A percentile compares a stretch with the other conserved stretches of the same genome.
Evolutionary conservation across 2,797 vertebrate genomes (phyloP).

Genomic region (Squalus acanthias): DNA sequence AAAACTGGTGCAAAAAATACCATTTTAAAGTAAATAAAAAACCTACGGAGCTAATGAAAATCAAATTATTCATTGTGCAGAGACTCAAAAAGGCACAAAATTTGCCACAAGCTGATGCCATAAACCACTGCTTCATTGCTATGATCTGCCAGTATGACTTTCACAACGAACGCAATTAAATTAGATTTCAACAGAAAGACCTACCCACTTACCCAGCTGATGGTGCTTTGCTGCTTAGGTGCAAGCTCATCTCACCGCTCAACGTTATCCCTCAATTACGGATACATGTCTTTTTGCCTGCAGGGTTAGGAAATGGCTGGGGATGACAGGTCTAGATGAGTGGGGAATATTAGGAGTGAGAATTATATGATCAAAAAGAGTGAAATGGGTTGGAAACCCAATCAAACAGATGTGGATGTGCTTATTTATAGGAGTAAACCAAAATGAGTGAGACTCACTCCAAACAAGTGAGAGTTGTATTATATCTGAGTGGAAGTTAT

Average conservation of each 20-base stretch:
- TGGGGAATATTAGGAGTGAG: not conserved
- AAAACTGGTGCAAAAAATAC: slow-evolving; percentile 38
- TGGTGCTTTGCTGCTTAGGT: not conserved
- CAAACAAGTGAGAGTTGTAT: not conserved
- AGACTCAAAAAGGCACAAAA: slow-evolving; percentile 26
- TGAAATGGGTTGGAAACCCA: not conserved
- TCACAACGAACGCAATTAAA: not conserved
- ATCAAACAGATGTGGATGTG: not conserved
- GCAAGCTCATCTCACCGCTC: not conserved
- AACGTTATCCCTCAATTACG: not conserved
- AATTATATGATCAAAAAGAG: not conserved
- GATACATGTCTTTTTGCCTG: not conserved
- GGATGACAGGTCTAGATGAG: not conserved
- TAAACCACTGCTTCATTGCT: slow-evolving; percentile 9
- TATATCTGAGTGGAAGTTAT: not conserved
- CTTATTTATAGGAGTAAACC: not conserved
- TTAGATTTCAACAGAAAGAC: not conserved
- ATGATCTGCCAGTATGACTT: not conserved
- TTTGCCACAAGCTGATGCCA: slow-evolving; percentile 27
- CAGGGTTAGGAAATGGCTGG: not conserved
- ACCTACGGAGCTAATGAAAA: slow-evolving; percentile 14
- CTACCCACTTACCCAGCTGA: not conserved
- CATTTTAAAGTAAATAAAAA: slow-evolving; percentile 32
- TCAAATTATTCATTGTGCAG: slow-evolving; percentile 24
- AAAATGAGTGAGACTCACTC: not conserved